phyloP scores from a whole-genome alignment of 2,797 vertebrate genomes.

The Ciconia nigra region DNA sequence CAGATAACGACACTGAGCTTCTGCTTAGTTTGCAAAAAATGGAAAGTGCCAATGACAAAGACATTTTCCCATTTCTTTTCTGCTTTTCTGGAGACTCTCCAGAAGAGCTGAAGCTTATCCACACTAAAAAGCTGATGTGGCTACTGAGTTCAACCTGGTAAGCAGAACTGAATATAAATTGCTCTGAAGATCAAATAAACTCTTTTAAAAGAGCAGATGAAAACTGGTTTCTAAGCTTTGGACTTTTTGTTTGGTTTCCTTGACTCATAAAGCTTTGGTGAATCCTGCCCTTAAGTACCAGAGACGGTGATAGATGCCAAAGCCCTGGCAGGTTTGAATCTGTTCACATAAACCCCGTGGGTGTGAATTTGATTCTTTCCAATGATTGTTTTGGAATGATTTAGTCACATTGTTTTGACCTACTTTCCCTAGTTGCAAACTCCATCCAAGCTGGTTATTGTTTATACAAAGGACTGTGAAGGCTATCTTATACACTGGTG shows the following conservation, averaged over 20 bases:
- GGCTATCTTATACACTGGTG: background rate
- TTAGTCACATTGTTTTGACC: conserved; percentile 44
- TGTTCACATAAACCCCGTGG: conserved; percentile 14
- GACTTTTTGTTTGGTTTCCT: conserved; percentile 4
- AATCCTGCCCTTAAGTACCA: background rate
- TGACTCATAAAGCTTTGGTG: conserved; percentile 19
- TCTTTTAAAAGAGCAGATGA: background rate
- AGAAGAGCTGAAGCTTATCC: background rate
- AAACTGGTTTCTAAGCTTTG: background rate
- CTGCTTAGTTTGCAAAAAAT: background rate
- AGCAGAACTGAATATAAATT: background rate
- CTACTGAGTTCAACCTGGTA: background rate
- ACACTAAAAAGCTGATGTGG: background rate
- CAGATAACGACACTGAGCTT: background rate
- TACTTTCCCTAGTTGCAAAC: background rate
- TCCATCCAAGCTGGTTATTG: background rate
- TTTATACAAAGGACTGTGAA: background rate
- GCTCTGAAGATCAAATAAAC: background rate
- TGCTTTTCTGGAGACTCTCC: background rate
- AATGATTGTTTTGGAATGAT: conserved; percentile 22
- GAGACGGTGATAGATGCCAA: background rate
- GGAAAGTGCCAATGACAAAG: background rate
- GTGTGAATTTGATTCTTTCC: conserved; percentile 39
- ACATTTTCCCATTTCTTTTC: background rate
- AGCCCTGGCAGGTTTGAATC: conserved; percentile 44